Evolutionary conservation across 2,888 invertebrate genomes (phyloP), one percentile per base, ranked within the genome.

Genomic region (Automeris io): DNA sequence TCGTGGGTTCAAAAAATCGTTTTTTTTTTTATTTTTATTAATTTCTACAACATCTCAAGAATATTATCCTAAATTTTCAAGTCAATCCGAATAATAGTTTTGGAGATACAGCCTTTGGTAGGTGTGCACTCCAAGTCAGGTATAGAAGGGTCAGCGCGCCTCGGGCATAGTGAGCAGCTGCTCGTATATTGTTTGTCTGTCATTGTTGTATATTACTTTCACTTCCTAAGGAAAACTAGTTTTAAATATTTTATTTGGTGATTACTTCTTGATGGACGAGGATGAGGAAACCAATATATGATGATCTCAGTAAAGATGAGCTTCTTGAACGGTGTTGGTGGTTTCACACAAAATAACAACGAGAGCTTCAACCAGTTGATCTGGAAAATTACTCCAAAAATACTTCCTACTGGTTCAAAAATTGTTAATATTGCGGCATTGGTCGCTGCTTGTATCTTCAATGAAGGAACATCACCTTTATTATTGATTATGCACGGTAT

Each of bases 11-110:
- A n/a, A n/a, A n/a, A n/a, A n/a, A n/a, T n/a, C n/a, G n/a, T n/a
- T n/a, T n/a, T n/a, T n/a, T n/a, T n/a, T n/a, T n/a, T n/a, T n/a
- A n/a, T n/a, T n/a, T n/a, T n/a, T n/a, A n/a, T n/a, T n/a, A n/a
- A n/a, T n/a, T n/a, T n/a, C n/a, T n/a, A n/a, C n/a, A n/a, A n/a
- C n/a, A n/a, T n/a, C n/a, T n/a, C n/a, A n/a, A n/a, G n/a, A n/a
- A n/a, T n/a, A n/a, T n/a, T n/a, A n/a, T n/a, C n/a, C n/a, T 23
- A 35, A 35, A 35, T 6, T 23, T 23, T 35, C 35, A 35, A 23
- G 23, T 35, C n/a, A 19, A 35, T 35, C 35, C 35, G 35, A 35
- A 9, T 35, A 35, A 35, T 35, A 35, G 35, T 35, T 24, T 35
- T 23, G 8, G 35, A 35, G 35, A 35, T 35, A 35, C 33, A 33